Percentiles rank a stretch among this genome's conserved stretches.
Evolutionary conservation across 2,888 invertebrate species (phyloP).

Genomic region (Eulithis testata): DNA sequence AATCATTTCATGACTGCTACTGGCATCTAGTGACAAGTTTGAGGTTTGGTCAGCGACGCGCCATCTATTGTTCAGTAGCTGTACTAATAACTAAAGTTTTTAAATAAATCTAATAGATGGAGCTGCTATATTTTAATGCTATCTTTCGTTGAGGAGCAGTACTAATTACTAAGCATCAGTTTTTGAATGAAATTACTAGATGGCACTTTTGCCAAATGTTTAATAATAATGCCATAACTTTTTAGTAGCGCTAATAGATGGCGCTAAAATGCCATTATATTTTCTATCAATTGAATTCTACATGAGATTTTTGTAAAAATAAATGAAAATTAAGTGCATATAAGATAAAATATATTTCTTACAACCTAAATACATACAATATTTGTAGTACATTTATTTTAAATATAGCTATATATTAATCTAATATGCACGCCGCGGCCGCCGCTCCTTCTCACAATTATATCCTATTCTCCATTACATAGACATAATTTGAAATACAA

Average conservation of each 20-base stretch:
- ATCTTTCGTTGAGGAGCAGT: no score
- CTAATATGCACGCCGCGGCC: conserved; percentile 24
- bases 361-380: conserved; percentile 53
- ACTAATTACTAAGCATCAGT: no score
- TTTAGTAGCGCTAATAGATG: conserved; percentile 9
- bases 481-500: conserved; percentile 4
- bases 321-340: conserved; percentile 8
- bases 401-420: conserved; percentile 26
- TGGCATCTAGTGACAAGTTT: conserved; percentile 42
- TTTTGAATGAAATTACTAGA: neutral
- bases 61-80: conserved; percentile 7
- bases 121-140: neutral
- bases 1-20: conserved; percentile 13
- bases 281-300: no score
- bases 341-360: conserved; percentile 60
- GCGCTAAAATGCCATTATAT: neutral
- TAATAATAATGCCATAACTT: no score
- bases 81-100: neutral
- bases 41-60: conserved; percentile 12
- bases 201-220: neutral
- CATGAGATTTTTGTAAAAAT: neutral
- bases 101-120: neutral
- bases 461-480: neutral
- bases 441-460: neutral
- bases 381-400: conserved; percentile 26